These are phyloP conservation scores for Dipus sagitta DNA, from an alignment of 2,797 vertebrate genomes.

Conservation along the genomic window DNA sequence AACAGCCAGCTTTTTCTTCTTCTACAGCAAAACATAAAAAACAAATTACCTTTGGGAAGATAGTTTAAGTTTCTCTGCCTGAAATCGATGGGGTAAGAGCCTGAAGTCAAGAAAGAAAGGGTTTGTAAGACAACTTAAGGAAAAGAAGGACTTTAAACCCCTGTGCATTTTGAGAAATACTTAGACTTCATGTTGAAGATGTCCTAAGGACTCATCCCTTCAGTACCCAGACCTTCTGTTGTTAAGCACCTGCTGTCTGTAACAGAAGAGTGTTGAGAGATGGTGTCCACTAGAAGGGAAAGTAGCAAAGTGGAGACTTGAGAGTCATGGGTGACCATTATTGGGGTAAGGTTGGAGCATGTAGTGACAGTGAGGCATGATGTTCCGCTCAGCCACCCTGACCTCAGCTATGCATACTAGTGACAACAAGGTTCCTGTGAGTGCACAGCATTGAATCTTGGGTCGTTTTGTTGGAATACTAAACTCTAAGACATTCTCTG, in stretches of 20 bases:
- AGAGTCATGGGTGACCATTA: too few relatives aligned
- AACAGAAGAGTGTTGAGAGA: background rate
- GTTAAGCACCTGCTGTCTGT: background rate
- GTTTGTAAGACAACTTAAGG: background rate
- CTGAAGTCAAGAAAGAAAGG: background rate
- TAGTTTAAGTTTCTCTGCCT: background rate
- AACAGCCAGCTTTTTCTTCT: background rate
- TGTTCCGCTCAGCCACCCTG: background rate
- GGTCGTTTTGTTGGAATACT: background rate
- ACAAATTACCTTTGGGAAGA: background rate
- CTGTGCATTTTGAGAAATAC: conserved; percentile 18
- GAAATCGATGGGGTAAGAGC: background rate
- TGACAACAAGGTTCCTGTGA: background rate
- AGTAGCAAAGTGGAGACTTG: background rate
- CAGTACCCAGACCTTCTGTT: background rate
- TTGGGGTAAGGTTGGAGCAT: too few relatives aligned
- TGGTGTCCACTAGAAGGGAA: too few relatives aligned
- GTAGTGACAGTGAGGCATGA: background rate
- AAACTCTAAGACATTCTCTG: background rate
- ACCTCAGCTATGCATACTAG: background rate
- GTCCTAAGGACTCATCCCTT: background rate
- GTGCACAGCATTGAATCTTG: background rate
- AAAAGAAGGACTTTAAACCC: background rate
- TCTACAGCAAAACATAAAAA: background rate
- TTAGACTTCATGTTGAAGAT: background rate